Evolutionary conservation across 2,888 invertebrate species (phyloP).

Genomic region (Apomyelois bistriatella): DNA sequence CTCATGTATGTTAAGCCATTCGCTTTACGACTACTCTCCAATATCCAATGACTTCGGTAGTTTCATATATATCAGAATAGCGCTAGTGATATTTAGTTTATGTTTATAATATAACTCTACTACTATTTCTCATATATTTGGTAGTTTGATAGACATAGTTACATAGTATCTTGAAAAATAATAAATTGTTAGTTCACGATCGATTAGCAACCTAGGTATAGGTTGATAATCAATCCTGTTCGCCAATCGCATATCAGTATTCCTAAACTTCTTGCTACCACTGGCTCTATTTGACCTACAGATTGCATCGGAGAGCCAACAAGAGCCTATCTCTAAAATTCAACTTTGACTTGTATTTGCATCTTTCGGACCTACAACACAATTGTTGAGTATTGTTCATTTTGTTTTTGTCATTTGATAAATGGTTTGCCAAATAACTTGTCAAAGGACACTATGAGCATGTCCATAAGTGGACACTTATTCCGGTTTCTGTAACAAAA

Average conservation of each 20-base stretch:
- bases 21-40: slow-evolving; percentile 50
- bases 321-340: too few relatives aligned
- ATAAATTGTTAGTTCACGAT: too few relatives aligned
- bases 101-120: slow-evolving; percentile 27
- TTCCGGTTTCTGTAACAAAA: slow-evolving; percentile 55
- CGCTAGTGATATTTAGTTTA: slow-evolving; percentile 16
- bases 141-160: not conserved
- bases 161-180: not conserved
- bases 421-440: not conserved
- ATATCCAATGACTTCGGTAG: slow-evolving; percentile 31
- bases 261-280: too few relatives aligned
- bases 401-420: not conserved
- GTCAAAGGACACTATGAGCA: slow-evolving; percentile 22
- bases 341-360: too few relatives aligned
- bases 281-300: too few relatives aligned
- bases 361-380: too few relatives aligned
- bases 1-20: slow-evolving; percentile 56
- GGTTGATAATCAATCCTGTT: too few relatives aligned
- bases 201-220: too few relatives aligned
- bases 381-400: not conserved
- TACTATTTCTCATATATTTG: not conserved
- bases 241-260: too few relatives aligned
- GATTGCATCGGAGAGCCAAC: too few relatives aligned
- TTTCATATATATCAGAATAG: slow-evolving; percentile 31
- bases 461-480: slow-evolving; percentile 33